A percentile compares a stretch with the other conserved stretches of the same genome.
phyloP scores from a whole-genome alignment of 2,797 vertebrate genomes.

The Meda fulgida region DNA sequence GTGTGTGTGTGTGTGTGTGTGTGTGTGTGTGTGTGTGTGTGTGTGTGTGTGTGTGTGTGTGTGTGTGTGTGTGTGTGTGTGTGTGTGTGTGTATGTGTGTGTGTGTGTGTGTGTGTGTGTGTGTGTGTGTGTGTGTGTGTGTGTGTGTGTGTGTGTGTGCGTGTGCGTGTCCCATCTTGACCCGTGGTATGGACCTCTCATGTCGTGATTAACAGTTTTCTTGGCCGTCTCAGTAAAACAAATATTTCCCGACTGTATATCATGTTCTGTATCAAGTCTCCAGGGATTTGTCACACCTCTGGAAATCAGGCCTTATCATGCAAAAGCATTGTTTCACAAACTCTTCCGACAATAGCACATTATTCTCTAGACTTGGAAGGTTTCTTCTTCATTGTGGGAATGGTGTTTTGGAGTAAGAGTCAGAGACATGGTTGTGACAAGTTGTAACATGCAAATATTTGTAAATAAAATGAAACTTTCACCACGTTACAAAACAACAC shows the following conservation, averaged over 20 bases:
- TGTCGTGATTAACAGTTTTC: slow-evolving; percentile 46
- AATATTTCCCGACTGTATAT: slow-evolving; percentile 24
- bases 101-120: too few species aligned
- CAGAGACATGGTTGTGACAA: background rate
- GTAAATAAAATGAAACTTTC: too few species aligned
- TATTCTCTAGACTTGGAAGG: background rate
- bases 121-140: slow-evolving; percentile 32
- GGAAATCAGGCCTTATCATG: background rate
- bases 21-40: too few species aligned
- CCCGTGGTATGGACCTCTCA: slow-evolving; percentile 53
- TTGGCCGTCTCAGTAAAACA: background rate
- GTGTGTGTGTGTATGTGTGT: too few species aligned
- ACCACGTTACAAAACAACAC: too few species aligned
- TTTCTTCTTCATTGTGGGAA: background rate
- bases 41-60: too few species aligned
- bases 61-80: too few species aligned
- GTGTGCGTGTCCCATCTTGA: slow-evolving; percentile 60
- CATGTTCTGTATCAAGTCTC: background rate
- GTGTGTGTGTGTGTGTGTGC: slow-evolving; percentile 63
- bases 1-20: too few species aligned
- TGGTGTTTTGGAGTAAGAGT: background rate
- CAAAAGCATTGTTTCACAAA: slow-evolving; percentile 10
- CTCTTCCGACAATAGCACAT: background rate
- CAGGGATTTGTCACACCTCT: background rate
- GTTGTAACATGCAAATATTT: background rate